Base-by-base conservation (phyloP, 2,888 invertebrate species). In the Tillus elongatus region DNA sequence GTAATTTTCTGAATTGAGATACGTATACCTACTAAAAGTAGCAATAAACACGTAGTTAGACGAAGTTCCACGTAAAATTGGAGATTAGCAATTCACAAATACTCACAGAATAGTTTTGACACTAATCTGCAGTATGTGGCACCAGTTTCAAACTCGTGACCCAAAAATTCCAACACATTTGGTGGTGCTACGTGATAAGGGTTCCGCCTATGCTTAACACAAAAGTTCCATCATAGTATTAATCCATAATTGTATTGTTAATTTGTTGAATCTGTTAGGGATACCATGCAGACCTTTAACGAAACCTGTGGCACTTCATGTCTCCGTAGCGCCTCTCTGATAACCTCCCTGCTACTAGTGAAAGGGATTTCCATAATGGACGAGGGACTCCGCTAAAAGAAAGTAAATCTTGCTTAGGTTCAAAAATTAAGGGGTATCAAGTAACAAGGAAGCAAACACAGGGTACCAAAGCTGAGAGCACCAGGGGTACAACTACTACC, bases 401-500 rank as follows among this genome's bases (percentile, higher is more conserved):
- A 19, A 19, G 24, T 6, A 19, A n/a, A 19, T 19, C 6, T 8
- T n/a, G n/a, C n/a, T 19, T 8, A n/a, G n/a, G 6, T 19, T 19
- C n/a, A 19, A 19, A 19, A 19, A 19, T 19, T n/a, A 19, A n/a
- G 24, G 24, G 6, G 6, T n/a, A n/a, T 19, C n/a, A 19, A 19
- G 6, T 19, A 19, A 19, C 24, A 19, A n/a, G 6, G 6, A 8
- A 6, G 24, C n/a, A 36, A 51, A 54, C 3, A 54, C 6, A 3
- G 51, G 51, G 31, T 42, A 53, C 53, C 49, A 54, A 1, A 50
- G 46, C 36, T 56, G 53, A 3, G 43, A 37, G 31, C 42, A 41
- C 52, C 44, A 56, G 24, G 11, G 48, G 52, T 8, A 52, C 50
- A 3, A 54, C 47, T 3, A 53, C 30, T n/a, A 54, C 46, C 2